Base-by-base conservation (phyloP, 2,797 vertebrate species). In the Typhlichthys subterraneus region DNA sequence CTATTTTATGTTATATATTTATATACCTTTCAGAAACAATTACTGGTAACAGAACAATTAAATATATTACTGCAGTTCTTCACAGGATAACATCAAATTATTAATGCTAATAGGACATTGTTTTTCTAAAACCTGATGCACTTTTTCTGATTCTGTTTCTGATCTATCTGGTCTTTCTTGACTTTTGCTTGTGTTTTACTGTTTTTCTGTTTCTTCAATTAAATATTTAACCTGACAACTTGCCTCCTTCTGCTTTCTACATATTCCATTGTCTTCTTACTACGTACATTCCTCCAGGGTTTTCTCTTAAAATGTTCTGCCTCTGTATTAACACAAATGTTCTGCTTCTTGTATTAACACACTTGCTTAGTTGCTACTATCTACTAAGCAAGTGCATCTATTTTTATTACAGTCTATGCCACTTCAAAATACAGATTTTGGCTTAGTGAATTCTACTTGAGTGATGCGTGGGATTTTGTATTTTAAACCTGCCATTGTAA, bases 191-290 rank as follows among this genome's bases (percentile, higher is more conserved):
- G 19, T 82, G 74, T 73, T 69, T 6, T 23, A 62, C 33, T 74
- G 76, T 72, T 65, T 66, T 57, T 70, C 67, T 84, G 51, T 58
- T 77, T 75, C 56, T 77, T 65, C 82, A 63, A 89, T 91, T 89
- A 93, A 89, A 89, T 72, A 78, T 83, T 82, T 58, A 59, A 83
- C 57, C 71, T 84, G 76, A 87, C 80, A 69, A 71, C 75, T 58
- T 77, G 15, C 62, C 79, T 29, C 47, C 49, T 80, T 76, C 66
- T 88, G 52, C 71, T 81, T 84, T 69, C 73, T 77, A 62, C 5
- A 59, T 79, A 63, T 38, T 12, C 12, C 47, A 66, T 48, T 65
- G 51, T 54, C 58, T 51, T 4, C 53, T 23, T 48, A 50, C 33
- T 49, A 42, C 47, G 61, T 49, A 14, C 11, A n/a, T 53, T 13